These are phyloP conservation scores for Mungos mungo DNA, from an alignment of 2,113 vertebrate species.

Conservation along the genomic window DNA sequence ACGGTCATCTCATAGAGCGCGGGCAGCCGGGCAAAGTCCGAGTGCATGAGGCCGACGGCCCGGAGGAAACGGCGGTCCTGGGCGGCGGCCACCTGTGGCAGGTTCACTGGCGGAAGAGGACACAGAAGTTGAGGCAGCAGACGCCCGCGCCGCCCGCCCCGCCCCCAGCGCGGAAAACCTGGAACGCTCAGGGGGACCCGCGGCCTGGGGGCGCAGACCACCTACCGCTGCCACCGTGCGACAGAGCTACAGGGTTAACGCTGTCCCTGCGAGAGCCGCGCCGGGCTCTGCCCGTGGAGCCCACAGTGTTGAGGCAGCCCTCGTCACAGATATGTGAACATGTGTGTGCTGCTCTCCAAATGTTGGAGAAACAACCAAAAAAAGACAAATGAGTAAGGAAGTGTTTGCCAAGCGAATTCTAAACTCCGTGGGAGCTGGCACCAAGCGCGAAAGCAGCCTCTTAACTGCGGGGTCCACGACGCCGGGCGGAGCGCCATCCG, in stretches of 20 bases:
- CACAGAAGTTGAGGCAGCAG: accelerated
- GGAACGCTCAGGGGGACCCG: background rate
- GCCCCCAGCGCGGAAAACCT: accelerated
- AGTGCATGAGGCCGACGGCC: constrained; percentile 90
- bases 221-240: background rate
- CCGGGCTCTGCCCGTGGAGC: accelerated
- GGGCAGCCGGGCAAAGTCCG: constrained; percentile 89
- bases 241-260: background rate
- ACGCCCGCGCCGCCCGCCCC: accelerated
- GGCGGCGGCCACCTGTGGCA: constrained; percentile 80
- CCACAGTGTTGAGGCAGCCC: background rate
- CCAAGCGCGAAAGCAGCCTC: no score
- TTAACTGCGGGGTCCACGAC: background rate
- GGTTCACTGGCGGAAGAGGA: constrained; percentile 86
- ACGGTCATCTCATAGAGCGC: constrained; percentile 91
- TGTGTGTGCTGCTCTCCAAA: background rate
- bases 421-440: background rate
- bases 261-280: accelerated
- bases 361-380: background rate
- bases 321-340: background rate
- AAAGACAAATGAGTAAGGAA: background rate
- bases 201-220: background rate
- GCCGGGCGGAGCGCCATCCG: background rate
- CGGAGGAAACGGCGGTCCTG: constrained; percentile 91
- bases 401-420: background rate